Evolutionary conservation across 2,888 invertebrate species (phyloP), one percentile per base, ranked within the genome.

Genomic region (Clepsis dumicolana): DNA sequence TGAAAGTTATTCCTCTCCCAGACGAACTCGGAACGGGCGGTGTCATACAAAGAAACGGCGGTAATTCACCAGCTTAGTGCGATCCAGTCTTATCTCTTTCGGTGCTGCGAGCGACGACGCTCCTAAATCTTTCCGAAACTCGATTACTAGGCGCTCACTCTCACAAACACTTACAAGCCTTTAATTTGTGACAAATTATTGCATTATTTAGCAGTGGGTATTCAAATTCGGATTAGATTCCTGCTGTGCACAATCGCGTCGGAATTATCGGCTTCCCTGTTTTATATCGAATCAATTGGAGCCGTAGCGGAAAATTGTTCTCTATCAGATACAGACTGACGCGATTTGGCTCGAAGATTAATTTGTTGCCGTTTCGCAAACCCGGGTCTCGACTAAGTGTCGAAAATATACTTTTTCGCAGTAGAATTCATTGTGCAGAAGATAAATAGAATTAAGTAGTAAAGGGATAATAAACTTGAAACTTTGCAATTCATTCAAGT

Each of bases 151-250:
- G 73, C 74, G 75, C 74, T 78, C 80, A 80, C 80, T 84, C 32
- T 38, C 79, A 84, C 78, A 83, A 84, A 83, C 82, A 83, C 83
- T 86, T 86, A 83, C 80, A 86, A 88, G 80, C 84, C 84, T 85
- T 86, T 87, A 86, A 87, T 86, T 87, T 81, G 78, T 77, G 80
- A 83, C 83, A 86, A 87, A 87, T 86, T 84, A 86, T 85, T 83
- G 83, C 83, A 84, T 87, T 84, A 86, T 84, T 86, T 83, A 81
- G 76, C 72, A 77, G 80, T 75, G 62, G 29, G 53, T 59, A 68
- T 79, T 77, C 73, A 75, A 75, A 77, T 78, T 73, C 73, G 77
- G 79, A 76, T 77, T 77, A 78, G 69, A 71, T 71, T 72, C 72
- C 74, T 72, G 69, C 73, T 72, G 72, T 73, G 73, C 73, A 71